These are phyloP conservation scores for Conchocele bisecta DNA, from an alignment of 2,888 invertebrate genomes.

Conservation along the genomic window DNA sequence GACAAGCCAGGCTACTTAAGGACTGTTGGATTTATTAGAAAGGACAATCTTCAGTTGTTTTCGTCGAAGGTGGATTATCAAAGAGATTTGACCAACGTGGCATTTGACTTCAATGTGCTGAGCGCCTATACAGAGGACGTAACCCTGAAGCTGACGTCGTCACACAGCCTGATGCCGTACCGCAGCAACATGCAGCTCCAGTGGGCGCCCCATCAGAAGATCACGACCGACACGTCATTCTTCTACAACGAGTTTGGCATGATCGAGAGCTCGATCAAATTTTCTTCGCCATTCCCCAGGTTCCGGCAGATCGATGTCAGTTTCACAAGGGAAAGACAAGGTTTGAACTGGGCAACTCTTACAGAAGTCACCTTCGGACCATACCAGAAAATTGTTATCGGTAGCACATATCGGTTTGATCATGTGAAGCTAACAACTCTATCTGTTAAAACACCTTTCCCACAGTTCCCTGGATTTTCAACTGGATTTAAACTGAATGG, in stretches of 20 bases:
- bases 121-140: slow-evolving; percentile 56
- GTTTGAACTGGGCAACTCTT: slow-evolving; percentile 58
- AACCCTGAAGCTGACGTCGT: slow-evolving; percentile 40
- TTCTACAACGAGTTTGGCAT: slow-evolving; percentile 48
- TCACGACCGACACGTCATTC: slow-evolving; percentile 40
- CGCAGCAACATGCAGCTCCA: slow-evolving; percentile 47
- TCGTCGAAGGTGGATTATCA: slow-evolving; percentile 48
- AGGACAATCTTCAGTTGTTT: slow-evolving; percentile 54
- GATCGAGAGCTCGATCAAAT: slow-evolving; percentile 48
- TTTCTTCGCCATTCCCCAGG: slow-evolving; percentile 62
- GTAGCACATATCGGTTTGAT: slow-evolving; percentile 54
- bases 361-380: slow-evolving; percentile 61
- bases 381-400: slow-evolving; percentile 56
- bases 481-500: slow-evolving; percentile 53
- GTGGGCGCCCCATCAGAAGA: slow-evolving; percentile 55
- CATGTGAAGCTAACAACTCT: slow-evolving; percentile 57
- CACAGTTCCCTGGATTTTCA: slow-evolving; percentile 54
- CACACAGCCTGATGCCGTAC: slow-evolving; percentile 59
- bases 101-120: slow-evolving; percentile 38
- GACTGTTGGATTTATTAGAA: slow-evolving; percentile 40
- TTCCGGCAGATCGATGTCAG: slow-evolving; percentile 35
- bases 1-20: slow-evolving; percentile 50
- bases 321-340: slow-evolving; percentile 52
- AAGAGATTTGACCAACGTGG: slow-evolving; percentile 29
- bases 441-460: slow-evolving; percentile 65